Evolutionary conservation across 2,113 vertebrate genomes (phyloP), one percentile per base, ranked within the genome.

Genomic region (Megaceryle torquata): DNA sequence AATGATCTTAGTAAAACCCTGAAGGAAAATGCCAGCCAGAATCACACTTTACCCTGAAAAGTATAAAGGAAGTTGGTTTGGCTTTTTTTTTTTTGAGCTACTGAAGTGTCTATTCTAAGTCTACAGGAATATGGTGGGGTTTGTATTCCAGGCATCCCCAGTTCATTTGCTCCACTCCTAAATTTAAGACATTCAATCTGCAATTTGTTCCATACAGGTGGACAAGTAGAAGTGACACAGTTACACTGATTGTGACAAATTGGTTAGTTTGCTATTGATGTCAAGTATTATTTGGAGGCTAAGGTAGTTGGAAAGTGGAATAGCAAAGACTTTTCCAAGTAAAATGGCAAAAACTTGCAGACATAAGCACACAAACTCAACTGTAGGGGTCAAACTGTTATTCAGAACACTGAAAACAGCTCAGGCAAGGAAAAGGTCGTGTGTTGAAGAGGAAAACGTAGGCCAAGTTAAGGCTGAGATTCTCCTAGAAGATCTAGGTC

Each of bases 11-110:
- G 51, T 29, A 57, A 89, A 93, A 75, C 71, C 54, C 41, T 53
- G 29, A 61, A 79, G 54, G 88, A 84, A 96, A 92, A 96, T 91
- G 83, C 64, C 89, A 91, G 39, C 37, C 35, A 84, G 65, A 92
- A 88, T 93, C 75, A 51, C 48, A 78, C 18, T 20, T 77, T 29
- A 60, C 46, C 43, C 35, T 37, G 35, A 63, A 86, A 90, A 90
- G 50, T 77, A 29, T 26, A 86, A 89, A 82, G 24, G 8, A 64
- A 86, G 51, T 24, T 24, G 22, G 22, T 43, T 82, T 80, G 85
- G n/a, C 26, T 53, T 25, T 24, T 26, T 51, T 51, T 51, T 24
- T 22, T 69, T 56, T 25, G 29, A 68, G 65, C 80, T 82, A 60
- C 64, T 29, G 13, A 56, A 86, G 39, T 39, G 56, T 16, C 48